Percentiles rank a stretch among this genome's conserved stretches.
These are phyloP conservation scores for Caenorhabditis virilis DNA, from an alignment of 2,888 invertebrate species.

Conservation along the genomic window DNA sequence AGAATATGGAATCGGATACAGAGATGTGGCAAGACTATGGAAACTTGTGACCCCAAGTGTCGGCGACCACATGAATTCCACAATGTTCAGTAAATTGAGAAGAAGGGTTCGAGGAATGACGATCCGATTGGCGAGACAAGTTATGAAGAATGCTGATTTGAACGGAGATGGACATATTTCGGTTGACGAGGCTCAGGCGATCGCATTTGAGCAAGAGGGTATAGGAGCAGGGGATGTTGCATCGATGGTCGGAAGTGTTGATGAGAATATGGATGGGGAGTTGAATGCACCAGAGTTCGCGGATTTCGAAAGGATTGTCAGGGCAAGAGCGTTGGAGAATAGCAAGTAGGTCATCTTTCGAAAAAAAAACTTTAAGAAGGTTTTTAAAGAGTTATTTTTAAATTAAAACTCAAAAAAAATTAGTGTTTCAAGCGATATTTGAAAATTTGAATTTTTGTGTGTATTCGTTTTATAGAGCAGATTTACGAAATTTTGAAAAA, in stretches of 20 bases:
- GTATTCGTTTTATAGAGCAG: too few species aligned
- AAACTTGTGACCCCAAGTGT: constrained; percentile 58
- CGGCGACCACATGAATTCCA: constrained; percentile 55
- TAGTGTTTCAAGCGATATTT: too few species aligned
- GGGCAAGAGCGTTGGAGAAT: constrained; percentile 64
- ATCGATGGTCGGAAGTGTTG: constrained; percentile 63
- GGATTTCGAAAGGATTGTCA: constrained; percentile 63
- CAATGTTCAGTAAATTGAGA: constrained; percentile 59
- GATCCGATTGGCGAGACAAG: constrained; percentile 64
- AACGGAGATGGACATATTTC: constrained; percentile 66
- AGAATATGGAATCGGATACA: constrained; percentile 65
- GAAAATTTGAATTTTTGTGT: too few species aligned
- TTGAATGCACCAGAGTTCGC: constrained; percentile 67
- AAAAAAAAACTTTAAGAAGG: too few species aligned
- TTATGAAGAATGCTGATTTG: constrained; percentile 64
- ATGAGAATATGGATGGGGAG: constrained; percentile 62
- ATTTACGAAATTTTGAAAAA: too few species aligned
- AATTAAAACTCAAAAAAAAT: too few species aligned
- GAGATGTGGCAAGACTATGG: constrained; percentile 66
- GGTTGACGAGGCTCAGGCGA: constrained; percentile 62
- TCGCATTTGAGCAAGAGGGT: constrained; percentile 64
- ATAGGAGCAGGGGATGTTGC: constrained; percentile 62
- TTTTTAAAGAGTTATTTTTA: too few species aligned
- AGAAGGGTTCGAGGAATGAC: constrained; percentile 66
- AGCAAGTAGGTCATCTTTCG: constrained; percentile 62